These are phyloP conservation scores for Saccostrea cuccullata DNA, from an alignment of 1,140 invertebrate genomes.

Conservation along the genomic window DNA sequence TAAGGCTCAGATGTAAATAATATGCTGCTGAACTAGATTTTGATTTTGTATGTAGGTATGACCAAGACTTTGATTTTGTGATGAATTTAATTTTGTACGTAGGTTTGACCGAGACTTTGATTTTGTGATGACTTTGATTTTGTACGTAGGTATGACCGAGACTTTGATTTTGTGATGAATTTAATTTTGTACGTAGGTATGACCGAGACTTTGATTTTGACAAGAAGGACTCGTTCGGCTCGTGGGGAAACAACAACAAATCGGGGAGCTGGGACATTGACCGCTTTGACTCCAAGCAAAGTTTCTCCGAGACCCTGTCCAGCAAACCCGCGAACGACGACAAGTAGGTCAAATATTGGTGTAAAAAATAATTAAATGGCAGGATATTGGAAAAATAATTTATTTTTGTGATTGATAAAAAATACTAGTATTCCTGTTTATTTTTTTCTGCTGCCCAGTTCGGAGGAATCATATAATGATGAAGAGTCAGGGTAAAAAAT, in stretches of 20 bases:
- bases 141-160: conserved; percentile 64
- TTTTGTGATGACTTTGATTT: conserved; percentile 46
- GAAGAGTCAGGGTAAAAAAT: not conserved
- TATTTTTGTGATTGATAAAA: not conserved
- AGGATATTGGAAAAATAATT: not conserved
- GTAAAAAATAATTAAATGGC: too few relatives aligned
- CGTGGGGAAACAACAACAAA: conserved; percentile 72
- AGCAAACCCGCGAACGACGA: conserved; percentile 67
- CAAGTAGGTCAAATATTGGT: conserved; percentile 60
- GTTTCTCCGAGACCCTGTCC: conserved; percentile 67
- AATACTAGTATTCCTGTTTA: not conserved
- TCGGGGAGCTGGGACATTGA: conserved; percentile 76
- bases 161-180: conserved; percentile 60
- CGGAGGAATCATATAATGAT: not conserved
- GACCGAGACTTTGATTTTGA: conserved; percentile 65
- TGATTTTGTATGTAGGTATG: not conserved
- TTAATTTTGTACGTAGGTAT: conserved; percentile 57
- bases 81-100: too few relatives aligned
- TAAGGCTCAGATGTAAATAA: too few relatives aligned
- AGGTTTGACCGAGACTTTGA: too few relatives aligned
- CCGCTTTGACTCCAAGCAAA: conserved; percentile 73
- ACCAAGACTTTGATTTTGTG: too few relatives aligned
- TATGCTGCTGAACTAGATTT: not conserved
- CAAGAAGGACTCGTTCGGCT: conserved; percentile 68
- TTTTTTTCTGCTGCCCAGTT: not conserved